These are phyloP conservation scores for Sprattus sprattus DNA, from an alignment of 2,113 vertebrate species.

Conservation along the genomic window DNA sequence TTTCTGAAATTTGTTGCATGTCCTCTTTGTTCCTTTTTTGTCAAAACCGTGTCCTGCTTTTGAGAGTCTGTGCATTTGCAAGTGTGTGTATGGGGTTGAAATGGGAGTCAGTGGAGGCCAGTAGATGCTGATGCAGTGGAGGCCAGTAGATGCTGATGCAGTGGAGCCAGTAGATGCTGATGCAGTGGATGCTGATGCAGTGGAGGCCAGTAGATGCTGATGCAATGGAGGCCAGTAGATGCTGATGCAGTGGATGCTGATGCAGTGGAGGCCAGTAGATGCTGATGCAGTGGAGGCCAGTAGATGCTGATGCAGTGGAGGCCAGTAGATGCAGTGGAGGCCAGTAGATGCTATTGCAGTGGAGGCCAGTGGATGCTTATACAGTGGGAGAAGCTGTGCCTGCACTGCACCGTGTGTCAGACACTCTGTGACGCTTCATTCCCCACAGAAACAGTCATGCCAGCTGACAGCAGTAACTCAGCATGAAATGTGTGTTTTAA, in stretches of 20 bases:
- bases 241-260: neutral
- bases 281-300: neutral
- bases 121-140: neutral
- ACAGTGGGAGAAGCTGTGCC: slow-evolving; percentile 25
- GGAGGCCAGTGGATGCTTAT: neutral
- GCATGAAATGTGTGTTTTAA: slow-evolving; percentile 13
- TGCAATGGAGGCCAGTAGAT: neutral
- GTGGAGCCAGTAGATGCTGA: neutral
- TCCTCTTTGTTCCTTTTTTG: no score
- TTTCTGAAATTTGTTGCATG: no score
- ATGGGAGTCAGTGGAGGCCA: neutral
- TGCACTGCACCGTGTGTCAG: neutral
- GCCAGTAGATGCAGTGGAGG: neutral
- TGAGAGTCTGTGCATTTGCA: neutral
- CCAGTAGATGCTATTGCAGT: neutral
- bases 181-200: no score
- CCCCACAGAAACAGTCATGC: neutral
- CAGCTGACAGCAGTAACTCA: slow-evolving; percentile 5
- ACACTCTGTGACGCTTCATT: neutral
- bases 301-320: neutral
- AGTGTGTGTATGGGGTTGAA: neutral
- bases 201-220: neutral
- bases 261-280: neutral
- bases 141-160: neutral
- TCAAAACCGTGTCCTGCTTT: no score